phyloP scores from a whole-genome alignment of 2,888 invertebrate species.

The Volucella inflata region DNA sequence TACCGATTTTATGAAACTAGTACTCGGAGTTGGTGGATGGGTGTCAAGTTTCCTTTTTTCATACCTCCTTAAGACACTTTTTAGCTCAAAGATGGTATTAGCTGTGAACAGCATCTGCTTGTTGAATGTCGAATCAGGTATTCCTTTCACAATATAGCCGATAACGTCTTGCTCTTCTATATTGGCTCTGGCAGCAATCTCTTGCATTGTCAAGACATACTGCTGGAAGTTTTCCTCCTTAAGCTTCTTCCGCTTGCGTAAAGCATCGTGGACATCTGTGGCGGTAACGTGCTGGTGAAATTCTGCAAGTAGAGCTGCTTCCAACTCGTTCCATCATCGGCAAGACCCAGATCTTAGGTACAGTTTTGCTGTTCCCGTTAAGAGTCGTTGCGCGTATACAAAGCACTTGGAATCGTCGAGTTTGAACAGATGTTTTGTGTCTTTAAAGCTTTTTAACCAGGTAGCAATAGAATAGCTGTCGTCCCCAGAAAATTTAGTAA shows the following conservation, averaged over 20 bases:
- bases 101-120: constrained; percentile 28
- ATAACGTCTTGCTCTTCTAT: constrained; percentile 55
- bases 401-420: too few relatives aligned
- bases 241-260: constrained; percentile 23
- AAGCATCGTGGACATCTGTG: constrained; percentile 10
- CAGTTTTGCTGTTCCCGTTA: too few relatives aligned
- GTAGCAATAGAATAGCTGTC: too few relatives aligned
- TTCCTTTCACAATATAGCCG: constrained; percentile 29
- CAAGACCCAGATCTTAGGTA: too few relatives aligned
- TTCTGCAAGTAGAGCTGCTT: constrained; percentile 6
- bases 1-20: too few relatives aligned
- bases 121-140: constrained; percentile 28
- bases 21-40: too few relatives aligned
- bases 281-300: constrained; percentile 16
- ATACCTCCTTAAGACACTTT: constrained; percentile 23
- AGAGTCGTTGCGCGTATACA: too few relatives aligned
- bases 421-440: too few relatives aligned
- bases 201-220: constrained; percentile 30
- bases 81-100: constrained; percentile 31
- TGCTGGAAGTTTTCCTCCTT: constrained; percentile 24
- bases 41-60: constrained; percentile 28
- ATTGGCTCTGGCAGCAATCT: constrained; percentile 28
- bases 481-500: too few relatives aligned
- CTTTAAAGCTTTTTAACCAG: too few relatives aligned
- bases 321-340: constrained; percentile 17